phyloP scores from a whole-genome alignment of 2,797 vertebrate species.

The Dryobates pubescens region DNA sequence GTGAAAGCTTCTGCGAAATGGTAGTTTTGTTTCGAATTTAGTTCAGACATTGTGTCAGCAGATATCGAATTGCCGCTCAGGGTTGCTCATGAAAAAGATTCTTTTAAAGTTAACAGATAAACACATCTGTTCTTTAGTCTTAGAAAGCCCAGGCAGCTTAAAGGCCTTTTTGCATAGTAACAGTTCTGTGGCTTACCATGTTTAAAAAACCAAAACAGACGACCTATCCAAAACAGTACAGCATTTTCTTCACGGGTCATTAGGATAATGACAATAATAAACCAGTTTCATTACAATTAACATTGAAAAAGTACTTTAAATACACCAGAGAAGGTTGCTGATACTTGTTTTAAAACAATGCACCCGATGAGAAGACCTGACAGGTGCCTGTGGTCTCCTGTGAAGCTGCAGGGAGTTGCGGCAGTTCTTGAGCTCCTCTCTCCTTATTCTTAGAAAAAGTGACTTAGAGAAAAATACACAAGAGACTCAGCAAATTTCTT shows the following conservation, averaged over 20 bases:
- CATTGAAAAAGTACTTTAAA: not conserved
- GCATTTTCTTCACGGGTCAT: not conserved
- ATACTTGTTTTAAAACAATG: not conserved
- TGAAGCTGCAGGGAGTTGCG: not conserved
- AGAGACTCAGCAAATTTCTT: too few relatives aligned
- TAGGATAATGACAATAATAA: not conserved
- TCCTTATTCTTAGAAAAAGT: not conserved
- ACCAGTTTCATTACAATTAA: not conserved
- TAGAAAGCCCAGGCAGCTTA: not conserved
- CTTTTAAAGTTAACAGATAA: not conserved
- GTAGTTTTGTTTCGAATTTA: not conserved
- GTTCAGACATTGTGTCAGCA: fast-evolving
- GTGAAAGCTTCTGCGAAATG: fast-evolving
- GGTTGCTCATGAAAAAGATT: not conserved
- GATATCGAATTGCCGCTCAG: fast-evolving
- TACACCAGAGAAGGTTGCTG: not conserved
- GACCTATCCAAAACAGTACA: not conserved
- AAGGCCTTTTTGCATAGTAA: not conserved
- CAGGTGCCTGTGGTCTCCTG: not conserved
- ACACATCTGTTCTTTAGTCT: fast-evolving
- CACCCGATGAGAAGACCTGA: fast-evolving
- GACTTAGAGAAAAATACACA: too few relatives aligned
- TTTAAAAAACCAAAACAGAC: not conserved
- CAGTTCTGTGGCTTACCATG: not conserved
- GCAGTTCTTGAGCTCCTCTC: not conserved